phyloP scores from a whole-genome alignment of 2,113 vertebrate genomes.

The Hiodon tergisus region DNA sequence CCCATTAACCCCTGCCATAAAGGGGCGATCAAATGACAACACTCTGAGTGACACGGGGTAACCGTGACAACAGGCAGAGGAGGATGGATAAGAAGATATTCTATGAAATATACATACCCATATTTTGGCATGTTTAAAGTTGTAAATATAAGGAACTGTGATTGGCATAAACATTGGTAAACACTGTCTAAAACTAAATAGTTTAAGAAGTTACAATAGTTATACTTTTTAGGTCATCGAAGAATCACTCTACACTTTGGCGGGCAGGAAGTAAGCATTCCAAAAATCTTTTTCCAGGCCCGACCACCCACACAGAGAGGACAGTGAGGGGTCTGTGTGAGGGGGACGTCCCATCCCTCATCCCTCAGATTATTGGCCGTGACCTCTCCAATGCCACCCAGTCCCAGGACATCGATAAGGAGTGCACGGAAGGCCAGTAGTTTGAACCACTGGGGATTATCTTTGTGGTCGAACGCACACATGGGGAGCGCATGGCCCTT shows the following conservation, averaged over 20 bases:
- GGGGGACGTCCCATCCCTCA: background rate
- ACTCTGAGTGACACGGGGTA: no score
- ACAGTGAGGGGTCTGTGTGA: background rate
- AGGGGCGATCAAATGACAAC: no score
- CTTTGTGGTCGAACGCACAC: constrained; percentile 1
- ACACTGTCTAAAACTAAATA: no score
- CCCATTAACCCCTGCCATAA: no score
- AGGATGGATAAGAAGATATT: no score
- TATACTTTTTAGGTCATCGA: no score
- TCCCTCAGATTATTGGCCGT: constrained; percentile 8
- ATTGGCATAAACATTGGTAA: no score
- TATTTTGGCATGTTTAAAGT: no score
- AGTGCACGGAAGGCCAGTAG: constrained; percentile 25
- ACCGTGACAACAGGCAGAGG: no score
- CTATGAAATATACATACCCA: no score
- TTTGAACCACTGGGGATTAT: constrained; percentile 32
- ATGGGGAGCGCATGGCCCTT: constrained; percentile 24
- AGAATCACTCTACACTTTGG: constrained; percentile 1
- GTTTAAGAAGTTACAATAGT: no score
- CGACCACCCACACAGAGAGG: constrained; percentile 38
- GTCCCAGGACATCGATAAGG: constrained; percentile 21
- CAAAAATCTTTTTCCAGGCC: constrained; percentile 30
- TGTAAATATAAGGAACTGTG: no score
- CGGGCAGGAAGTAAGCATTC: constrained; percentile 27
- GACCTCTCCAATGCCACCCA: constrained; percentile 24